phyloP scores from a whole-genome alignment of 37 sponge, comb jelly and placozoan genomes.

The Theonella swinhoei region DNA sequence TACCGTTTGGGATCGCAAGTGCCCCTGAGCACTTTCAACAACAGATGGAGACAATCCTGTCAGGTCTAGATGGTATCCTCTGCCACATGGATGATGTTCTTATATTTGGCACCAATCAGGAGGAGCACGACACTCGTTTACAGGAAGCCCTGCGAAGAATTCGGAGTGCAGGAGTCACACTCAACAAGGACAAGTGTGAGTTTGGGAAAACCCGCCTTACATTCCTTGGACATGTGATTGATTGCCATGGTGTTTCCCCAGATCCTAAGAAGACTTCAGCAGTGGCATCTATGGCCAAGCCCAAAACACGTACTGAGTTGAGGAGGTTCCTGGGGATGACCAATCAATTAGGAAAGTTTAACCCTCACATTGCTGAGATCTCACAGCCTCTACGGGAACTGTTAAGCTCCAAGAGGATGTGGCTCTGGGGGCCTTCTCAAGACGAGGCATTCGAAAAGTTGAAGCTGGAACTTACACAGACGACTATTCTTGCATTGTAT shows the following conservation, averaged over 20 bases:
- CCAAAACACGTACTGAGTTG: too few relatives aligned
- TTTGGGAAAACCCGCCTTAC: slow-evolving; percentile 20
- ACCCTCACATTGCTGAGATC: slow-evolving; percentile 34
- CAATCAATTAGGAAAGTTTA: slow-evolving; percentile 52
- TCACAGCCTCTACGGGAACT: slow-evolving; percentile 50
- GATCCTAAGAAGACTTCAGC: slow-evolving; percentile 56
- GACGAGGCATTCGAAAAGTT: slow-evolving; percentile 32
- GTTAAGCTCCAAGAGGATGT: slow-evolving; percentile 25
- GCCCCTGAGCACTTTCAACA: slow-evolving; percentile 48
- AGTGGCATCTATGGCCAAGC: slow-evolving; percentile 14
- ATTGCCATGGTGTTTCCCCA: slow-evolving; percentile 29
- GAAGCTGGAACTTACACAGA: slow-evolving; percentile 27
- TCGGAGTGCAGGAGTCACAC: slow-evolving; percentile 21
- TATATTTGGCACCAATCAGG: slow-evolving; percentile 20
- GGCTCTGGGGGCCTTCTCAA: slow-evolving; percentile 54
- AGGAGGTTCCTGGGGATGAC: slow-evolving; percentile 55
- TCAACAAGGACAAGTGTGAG: slow-evolving; percentile 51
- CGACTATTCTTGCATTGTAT: too few relatives aligned
- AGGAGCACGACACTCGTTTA: slow-evolving; percentile 44
- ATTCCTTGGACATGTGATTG: slow-evolving; percentile 42
- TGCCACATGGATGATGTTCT: slow-evolving; percentile 57
- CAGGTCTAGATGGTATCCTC: slow-evolving; percentile 48
- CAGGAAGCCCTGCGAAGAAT: slow-evolving; percentile 37
- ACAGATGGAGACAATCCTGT: slow-evolving; percentile 29
- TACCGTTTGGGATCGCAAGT: too few relatives aligned